phyloP scores from a whole-genome alignment of 2,113 vertebrate species.

The Oryzias woworae region DNA sequence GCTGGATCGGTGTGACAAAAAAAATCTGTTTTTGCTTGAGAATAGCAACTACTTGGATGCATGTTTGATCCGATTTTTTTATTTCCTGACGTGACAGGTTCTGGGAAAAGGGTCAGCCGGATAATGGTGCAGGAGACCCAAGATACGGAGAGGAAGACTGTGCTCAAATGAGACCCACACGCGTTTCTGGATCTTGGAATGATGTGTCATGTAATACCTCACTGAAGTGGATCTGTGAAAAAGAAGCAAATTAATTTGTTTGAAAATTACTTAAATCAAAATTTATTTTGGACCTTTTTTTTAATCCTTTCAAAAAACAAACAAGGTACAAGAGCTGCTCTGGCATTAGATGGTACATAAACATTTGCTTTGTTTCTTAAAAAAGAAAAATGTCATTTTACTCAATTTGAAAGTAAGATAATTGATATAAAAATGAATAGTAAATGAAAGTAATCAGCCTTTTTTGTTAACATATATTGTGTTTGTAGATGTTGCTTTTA shows the following conservation, averaged over 20 bases:
- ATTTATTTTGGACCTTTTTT: too few relatives aligned
- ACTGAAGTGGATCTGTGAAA: constrained; percentile 6
- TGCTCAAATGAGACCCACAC: background rate
- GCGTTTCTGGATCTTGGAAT: background rate
- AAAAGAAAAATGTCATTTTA: too few relatives aligned
- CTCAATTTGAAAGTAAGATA: too few relatives aligned
- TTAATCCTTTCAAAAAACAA: too few relatives aligned
- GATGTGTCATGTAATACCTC: background rate
- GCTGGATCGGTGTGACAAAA: background rate
- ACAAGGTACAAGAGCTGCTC: too few relatives aligned
- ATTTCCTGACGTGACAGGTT: background rate
- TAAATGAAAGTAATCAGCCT: too few relatives aligned
- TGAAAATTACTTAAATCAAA: too few relatives aligned
- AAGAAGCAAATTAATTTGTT: background rate
- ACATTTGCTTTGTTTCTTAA: too few relatives aligned
- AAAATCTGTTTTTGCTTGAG: background rate
- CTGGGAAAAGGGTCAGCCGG: background rate
- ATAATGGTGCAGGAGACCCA: constrained; percentile 4
- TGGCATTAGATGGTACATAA: too few relatives aligned
- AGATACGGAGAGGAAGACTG: constrained; percentile 20
- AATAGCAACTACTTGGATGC: background rate
- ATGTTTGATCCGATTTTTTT: background rate
- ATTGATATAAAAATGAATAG: too few relatives aligned
- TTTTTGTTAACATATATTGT: too few relatives aligned
- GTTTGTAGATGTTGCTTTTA: too few relatives aligned